phyloP scores from a whole-genome alignment of 53 echinoderm and acorn worm species.

The Paelopatides confundens region DNA sequence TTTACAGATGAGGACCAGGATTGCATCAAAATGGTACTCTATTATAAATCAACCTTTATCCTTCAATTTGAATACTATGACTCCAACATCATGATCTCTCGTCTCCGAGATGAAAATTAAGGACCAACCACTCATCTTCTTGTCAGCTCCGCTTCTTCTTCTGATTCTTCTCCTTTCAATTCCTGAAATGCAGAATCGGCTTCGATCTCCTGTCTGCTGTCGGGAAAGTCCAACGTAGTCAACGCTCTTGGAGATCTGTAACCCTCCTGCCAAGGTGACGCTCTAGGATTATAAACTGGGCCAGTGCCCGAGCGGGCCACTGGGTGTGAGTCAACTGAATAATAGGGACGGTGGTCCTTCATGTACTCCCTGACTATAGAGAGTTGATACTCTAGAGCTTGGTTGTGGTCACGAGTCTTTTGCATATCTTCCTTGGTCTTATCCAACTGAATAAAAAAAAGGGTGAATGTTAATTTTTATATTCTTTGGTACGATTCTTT shows the following conservation, averaged over 20 bases:
- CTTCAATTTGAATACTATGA: too few relatives aligned
- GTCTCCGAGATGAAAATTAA: not conserved
- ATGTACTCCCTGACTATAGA: slow-evolving; percentile 40
- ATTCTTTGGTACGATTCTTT: too few relatives aligned
- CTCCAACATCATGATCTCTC: too few relatives aligned
- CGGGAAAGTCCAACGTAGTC: not conserved
- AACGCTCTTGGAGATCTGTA: not conserved
- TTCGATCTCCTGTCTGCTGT: slow-evolving; percentile 1
- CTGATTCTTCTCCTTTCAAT: slow-evolving; percentile 33
- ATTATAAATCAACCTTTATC: too few relatives aligned
- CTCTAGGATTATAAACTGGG: slow-evolving; percentile 18
- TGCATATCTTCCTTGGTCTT: slow-evolving; percentile 15
- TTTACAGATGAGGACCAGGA: too few relatives aligned
- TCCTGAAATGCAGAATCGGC: slow-evolving; percentile 23
- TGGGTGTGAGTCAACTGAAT: slow-evolving; percentile 33
- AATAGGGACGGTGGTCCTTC: slow-evolving; percentile 31
- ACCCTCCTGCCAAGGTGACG: slow-evolving; percentile 36
- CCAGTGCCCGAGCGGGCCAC: not conserved
- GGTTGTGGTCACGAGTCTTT: slow-evolving; percentile 17
- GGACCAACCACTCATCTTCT: not conserved
- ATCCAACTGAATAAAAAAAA: slow-evolving; percentile 16
- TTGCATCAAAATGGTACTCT: too few relatives aligned
- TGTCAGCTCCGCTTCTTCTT: slow-evolving; percentile 35
- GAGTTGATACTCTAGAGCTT: slow-evolving; percentile 40
- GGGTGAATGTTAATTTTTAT: too few relatives aligned